These are phyloP conservation scores for Rhagologus leucostigma DNA, from an alignment of 2,113 vertebrate species.

Conservation along the genomic window DNA sequence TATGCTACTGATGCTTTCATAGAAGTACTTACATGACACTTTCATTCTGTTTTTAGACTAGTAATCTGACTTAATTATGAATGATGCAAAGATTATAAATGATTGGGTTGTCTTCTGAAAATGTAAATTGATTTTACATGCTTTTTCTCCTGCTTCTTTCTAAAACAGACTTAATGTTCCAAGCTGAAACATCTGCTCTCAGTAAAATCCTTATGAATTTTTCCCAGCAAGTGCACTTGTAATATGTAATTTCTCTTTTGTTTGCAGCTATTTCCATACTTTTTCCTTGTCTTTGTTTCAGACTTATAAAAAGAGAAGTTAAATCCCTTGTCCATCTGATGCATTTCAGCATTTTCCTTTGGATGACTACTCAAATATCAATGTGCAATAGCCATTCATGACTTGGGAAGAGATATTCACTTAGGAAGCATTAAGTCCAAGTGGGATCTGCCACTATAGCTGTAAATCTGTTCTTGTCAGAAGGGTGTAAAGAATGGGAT, in stretches of 20 bases:
- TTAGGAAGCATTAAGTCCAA: neutral
- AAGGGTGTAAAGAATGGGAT: neutral
- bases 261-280: neutral
- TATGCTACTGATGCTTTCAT: neutral
- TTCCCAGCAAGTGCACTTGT: neutral
- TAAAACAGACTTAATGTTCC: neutral
- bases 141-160: neutral
- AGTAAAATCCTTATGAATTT: neutral
- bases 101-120: slow-evolving; percentile 17
- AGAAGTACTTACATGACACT: neutral
- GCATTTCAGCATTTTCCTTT: neutral
- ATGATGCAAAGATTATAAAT: slow-evolving; percentile 9
- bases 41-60: slow-evolving; percentile 22
- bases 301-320: neutral
- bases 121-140: neutral
- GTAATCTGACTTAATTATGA: slow-evolving; percentile 42
- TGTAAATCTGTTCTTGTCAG: neutral
- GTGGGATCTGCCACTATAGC: neutral
- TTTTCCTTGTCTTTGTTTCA: neutral
- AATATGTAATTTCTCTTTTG: neutral
- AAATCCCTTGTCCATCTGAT: neutral
- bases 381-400: neutral
- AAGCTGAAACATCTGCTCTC: neutral
- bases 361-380: no score
- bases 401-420: accelerated